phyloP scores from a whole-genome alignment of 92 coral and sea anemone species.

The Palythoa grandiflora region DNA sequence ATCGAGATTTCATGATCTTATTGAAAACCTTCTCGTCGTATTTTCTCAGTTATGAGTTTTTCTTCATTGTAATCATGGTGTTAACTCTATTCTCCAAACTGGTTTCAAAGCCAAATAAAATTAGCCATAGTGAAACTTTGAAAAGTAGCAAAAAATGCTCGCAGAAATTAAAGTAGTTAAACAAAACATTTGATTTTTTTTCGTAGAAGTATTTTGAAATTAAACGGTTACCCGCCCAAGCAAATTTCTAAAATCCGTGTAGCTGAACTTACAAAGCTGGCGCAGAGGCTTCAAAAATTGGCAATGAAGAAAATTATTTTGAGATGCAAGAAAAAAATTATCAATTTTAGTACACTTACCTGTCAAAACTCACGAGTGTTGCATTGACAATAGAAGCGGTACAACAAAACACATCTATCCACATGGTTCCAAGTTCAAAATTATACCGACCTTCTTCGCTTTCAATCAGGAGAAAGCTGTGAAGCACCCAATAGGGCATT shows the following conservation, averaged over 20 bases:
- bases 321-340: not conserved
- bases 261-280: not conserved
- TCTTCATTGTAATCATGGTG: no score
- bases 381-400: conserved; percentile 83
- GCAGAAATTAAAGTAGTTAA: not conserved
- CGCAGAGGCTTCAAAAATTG: not conserved
- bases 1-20: no score
- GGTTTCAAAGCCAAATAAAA: no score
- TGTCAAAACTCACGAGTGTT: conserved; percentile 82
- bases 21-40: no score
- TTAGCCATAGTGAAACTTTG: not conserved
- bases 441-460: conserved; percentile 38
- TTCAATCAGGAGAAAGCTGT: conserved; percentile 44
- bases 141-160: not conserved
- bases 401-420: conserved; percentile 87
- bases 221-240: no score
- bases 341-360: conserved; percentile 20
- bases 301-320: not conserved
- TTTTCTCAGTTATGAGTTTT: no score
- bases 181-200: no score
- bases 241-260: not conserved
- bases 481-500: conserved; percentile 83
- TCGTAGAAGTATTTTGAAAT: no score
- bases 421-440: conserved; percentile 68
- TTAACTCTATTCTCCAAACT: no score